Base-by-base conservation (phyloP, 2,797 vertebrate genomes). In the Amblyopsis hoosieri region DNA sequence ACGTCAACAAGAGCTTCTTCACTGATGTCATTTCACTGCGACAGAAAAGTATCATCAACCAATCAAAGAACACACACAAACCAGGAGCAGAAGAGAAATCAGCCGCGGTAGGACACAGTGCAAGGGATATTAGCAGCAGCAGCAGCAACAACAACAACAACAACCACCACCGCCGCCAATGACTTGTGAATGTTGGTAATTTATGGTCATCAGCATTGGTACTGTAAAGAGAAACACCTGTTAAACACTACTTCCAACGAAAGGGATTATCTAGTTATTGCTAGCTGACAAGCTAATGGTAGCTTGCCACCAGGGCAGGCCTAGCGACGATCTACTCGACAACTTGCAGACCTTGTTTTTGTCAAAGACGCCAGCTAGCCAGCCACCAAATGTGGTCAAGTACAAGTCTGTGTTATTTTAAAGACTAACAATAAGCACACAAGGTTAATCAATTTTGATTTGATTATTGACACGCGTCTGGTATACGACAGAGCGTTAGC, bases 1-100 rank as follows among this genome's bases (percentile, higher is more conserved):
- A 11, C 15, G 14, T 0, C 11, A 8, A 2, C 0, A 0, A 0
- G 0, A 0, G 0, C 7, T 0, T 1, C 10, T 8, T 8, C 12
- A 0, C 0, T 64, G 37, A 72, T 82, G 80, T 87, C 72, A 87
- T 66, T 1, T 1, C 0, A 2, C 10, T 66, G 89, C 81, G 88
- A 84, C 89, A 64, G 42, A 46, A 54, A 14, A 48, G 31, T n/a
- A 12, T 14, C 48, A 14, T 17, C 47, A 51, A 48, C 48, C 59
- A 61, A 51, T 61, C 48, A 42, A 8, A 48, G 14, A 31, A 33
- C 42, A 37, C 29, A 37, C 37, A 31, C 84, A 80, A 83, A 74
- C 79, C 57, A 31, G 17, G 45, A 48, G 56, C 66, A 64, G 67
- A 60, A 67, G 4, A 69, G 79, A 69, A 76, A 82, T 63, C 80